These are phyloP conservation scores for Trichosurus vulpecula DNA, from an alignment of 2,797 vertebrate species.

Conservation along the genomic window DNA sequence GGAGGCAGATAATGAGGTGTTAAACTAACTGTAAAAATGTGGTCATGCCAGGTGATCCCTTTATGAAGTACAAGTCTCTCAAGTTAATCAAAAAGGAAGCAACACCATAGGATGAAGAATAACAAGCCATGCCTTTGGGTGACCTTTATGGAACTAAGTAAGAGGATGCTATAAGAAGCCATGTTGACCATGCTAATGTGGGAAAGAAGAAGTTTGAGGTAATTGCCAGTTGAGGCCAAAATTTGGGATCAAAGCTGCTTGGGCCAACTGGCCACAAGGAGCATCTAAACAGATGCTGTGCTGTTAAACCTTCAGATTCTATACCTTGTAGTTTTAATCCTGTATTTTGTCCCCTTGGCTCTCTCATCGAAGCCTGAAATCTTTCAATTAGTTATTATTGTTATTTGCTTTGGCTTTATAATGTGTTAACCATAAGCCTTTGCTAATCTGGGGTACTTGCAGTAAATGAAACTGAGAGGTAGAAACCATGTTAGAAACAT, in stretches of 20 bases:
- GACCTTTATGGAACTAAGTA: not conserved
- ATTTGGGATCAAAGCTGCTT: not conserved
- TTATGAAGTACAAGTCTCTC: not conserved
- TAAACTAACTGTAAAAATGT: slow-evolving; percentile 8
- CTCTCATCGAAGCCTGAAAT: not conserved
- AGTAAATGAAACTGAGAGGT: not conserved
- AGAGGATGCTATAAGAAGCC: not conserved
- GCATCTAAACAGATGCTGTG: not conserved
- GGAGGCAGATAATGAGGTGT: not conserved
- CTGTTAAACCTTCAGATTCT: not conserved
- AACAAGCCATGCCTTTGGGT: not conserved
- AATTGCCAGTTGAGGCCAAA: not conserved
- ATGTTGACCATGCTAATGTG: not conserved
- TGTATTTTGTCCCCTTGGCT: not conserved
- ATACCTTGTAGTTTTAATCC: not conserved
- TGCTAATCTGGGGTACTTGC: not conserved
- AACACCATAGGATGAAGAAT: not conserved
- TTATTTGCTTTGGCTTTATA: not conserved
- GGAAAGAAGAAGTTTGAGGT: not conserved
- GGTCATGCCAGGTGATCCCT: not conserved
- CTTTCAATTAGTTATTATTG: not conserved
- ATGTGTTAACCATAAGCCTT: not conserved
- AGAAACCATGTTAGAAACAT: not conserved
- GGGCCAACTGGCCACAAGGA: not conserved
- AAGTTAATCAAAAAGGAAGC: not conserved